Conservation (phyloP, 2,113 vertebrate genomes). For the Cervus canadensis region DNA sequence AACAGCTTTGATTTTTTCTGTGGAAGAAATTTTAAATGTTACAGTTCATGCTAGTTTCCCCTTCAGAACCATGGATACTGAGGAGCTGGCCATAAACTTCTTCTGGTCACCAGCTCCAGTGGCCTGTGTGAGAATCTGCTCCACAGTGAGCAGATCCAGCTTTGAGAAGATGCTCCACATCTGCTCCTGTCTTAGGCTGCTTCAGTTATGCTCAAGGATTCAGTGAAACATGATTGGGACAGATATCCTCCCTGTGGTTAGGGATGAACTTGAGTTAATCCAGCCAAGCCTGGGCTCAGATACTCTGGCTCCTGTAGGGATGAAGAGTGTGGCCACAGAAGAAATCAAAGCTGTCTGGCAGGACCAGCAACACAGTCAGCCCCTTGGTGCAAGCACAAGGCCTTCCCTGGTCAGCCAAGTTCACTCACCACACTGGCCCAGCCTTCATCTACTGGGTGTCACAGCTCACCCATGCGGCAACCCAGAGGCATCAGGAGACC, state of each 20-base stretch:
- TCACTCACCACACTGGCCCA: neutral
- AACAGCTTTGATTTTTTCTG: neutral
- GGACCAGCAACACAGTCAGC: neutral
- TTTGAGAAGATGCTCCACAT: neutral
- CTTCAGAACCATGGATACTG: neutral
- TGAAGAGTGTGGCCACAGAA: neutral
- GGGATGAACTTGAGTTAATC: neutral
- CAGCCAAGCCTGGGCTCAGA: neutral
- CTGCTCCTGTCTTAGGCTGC: neutral
- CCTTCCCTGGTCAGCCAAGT: neutral
- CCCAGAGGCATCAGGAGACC: neutral
- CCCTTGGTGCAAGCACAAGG: neutral
- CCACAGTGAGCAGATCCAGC: neutral
- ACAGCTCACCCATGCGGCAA: neutral
- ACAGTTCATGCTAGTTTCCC: slow-evolving; percentile 11
- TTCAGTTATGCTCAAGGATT: neutral
- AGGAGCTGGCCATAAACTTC: neutral
- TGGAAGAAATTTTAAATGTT: neutral
- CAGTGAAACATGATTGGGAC: neutral
- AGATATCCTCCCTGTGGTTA: neutral
- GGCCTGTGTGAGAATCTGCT: neutral
- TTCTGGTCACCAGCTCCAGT: neutral
- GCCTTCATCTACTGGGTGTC: neutral
- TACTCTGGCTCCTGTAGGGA: neutral
- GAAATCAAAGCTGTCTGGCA: neutral